These are phyloP conservation scores for Albula goreensis DNA, from an alignment of 2,113 vertebrate genomes.

Conservation along the genomic window DNA sequence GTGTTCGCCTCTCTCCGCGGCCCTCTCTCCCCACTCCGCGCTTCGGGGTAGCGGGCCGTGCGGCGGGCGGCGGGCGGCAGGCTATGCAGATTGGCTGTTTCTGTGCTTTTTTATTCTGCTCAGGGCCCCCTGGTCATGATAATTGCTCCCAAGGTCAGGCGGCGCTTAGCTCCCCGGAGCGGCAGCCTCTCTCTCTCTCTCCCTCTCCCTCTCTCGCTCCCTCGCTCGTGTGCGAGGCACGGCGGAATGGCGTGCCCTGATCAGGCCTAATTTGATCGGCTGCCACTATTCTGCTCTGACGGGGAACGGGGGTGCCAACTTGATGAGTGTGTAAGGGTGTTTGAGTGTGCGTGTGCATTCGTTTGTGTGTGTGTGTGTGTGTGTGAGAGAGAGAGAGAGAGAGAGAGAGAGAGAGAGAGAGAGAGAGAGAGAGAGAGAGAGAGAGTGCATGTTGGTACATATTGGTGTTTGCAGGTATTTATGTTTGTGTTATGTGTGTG, in stretches of 20 bases:
- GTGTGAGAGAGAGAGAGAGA: constrained; percentile 8
- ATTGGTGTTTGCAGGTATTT: too few relatives aligned
- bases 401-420: too few relatives aligned
- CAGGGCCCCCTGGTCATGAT: constrained; percentile 65
- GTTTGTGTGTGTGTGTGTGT: constrained; percentile 45
- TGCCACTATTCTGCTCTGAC: constrained; percentile 58
- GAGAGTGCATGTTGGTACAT: too few relatives aligned
- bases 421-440: too few relatives aligned
- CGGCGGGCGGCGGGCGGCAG: neutral
- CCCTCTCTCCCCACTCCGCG: neutral
- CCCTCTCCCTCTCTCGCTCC: too few relatives aligned
- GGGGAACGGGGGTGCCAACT: constrained; percentile 49
- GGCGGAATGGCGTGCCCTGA: constrained; percentile 73
- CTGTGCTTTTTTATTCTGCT: constrained; percentile 54
- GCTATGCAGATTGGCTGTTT: constrained; percentile 52
- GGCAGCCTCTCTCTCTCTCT: constrained; percentile 1
- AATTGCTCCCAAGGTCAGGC: constrained; percentile 76
- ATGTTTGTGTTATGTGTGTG: constrained; percentile 26
- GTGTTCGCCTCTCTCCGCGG: too few relatives aligned
- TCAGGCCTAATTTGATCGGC: constrained; percentile 77
- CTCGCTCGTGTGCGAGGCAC: neutral
- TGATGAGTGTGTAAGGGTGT: constrained; percentile 62
- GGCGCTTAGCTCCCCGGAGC: constrained; percentile 51
- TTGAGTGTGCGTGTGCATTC: constrained; percentile 43
- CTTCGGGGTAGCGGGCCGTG: neutral